Base-by-base conservation (phyloP, 1,140 invertebrate genomes). In the Orchesella cincta region DNA sequence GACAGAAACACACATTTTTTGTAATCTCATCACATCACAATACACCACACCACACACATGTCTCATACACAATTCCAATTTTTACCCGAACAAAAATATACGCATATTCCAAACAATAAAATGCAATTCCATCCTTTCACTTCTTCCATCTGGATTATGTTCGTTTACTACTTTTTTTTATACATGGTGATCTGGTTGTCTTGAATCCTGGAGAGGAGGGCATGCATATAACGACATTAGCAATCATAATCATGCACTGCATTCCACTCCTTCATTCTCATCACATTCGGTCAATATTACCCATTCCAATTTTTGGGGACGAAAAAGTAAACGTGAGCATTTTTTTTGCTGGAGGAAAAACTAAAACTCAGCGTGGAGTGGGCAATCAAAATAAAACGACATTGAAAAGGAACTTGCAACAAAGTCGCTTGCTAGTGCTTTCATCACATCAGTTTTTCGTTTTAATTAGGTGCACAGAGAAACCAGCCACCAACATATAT, bases 21-120 rank as follows among this genome's bases (percentile, higher is more conserved):
- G 8, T 57, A 57, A 57, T 57, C 52, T 57, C 23, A 57, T 57
- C 52, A 57, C 52, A 57, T 57, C 52, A 57, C 12, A 8, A 26
- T n/a, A 57, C 8, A 57, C 12, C 52, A 57, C 52, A 57, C 23
- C 14, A 57, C 14, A 57, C 52, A n/a, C 52, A 57, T 26, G 52
- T 57, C 52, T 57, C 52, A 14, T 57, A n/a, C 52, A 57, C 52
- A 57, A 57, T 57, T 57, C 52, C 52, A 57, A 14, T 57, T n/a
- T n/a, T n/a, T n/a, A 46, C 8, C 39, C 8, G 20, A 12, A 20
- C 8, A 46, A 46, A 46, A 46, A 20, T 20, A 46, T 20, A 46
- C 39, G 20, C 39, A 46, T 46, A 8, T 46, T 8, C 20, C 8
- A 46, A 20, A 46, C 8, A 8, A 46, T 46, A 20, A 46, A 20